Base-by-base conservation (phyloP, 2,113 vertebrate genomes). In the Rhombomys opimus region DNA sequence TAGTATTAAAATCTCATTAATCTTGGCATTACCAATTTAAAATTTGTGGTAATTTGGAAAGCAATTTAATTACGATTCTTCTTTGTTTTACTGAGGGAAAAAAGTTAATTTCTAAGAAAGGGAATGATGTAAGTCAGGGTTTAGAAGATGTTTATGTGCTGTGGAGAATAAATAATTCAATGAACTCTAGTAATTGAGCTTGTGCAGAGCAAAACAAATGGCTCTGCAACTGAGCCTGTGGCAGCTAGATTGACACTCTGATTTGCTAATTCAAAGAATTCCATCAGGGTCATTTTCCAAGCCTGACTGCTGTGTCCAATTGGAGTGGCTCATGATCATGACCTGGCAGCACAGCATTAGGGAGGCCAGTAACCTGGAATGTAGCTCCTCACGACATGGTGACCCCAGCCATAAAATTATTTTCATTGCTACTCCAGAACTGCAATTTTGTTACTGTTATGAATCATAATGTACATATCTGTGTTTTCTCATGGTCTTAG, bases 1-100 rank as follows among this genome's bases (percentile, higher is more conserved):
- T 67, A 77, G 57, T 63, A 93, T 72, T 95, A 85, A 90, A 82
- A 87, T 96, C 63, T 93, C 61, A 68, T 82, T 85, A 85, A 90
- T 95, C 25, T 22, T 59, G 54, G 13, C 32, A 95, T 82, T 90
- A 46, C 10, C 52, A 54, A 72, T 63, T 90, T 87, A 77, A 90
- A 96, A 88, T 76, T 25, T 85, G 59, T 72, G 32, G 65, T 87
- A 76, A 82, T 87, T 93, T 57, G 92, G 22, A 50, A 88, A 88
- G 59, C 30, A 81, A 14, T 82, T 95, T 75, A 76, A 50, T 94
- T 70, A 77, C n/a, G 35, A 54, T 67, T 67, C 82, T 61, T 86
- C 27, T 96, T 92, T 93, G 75, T 41, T 82, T 14, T 80, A 70
- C 65, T 75, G 59, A 93, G 35, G 10, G 46, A 46, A 75, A 22